Conservation (phyloP, 2,113 vertebrate genomes). For the Forbesichthys agassizii region DNA sequence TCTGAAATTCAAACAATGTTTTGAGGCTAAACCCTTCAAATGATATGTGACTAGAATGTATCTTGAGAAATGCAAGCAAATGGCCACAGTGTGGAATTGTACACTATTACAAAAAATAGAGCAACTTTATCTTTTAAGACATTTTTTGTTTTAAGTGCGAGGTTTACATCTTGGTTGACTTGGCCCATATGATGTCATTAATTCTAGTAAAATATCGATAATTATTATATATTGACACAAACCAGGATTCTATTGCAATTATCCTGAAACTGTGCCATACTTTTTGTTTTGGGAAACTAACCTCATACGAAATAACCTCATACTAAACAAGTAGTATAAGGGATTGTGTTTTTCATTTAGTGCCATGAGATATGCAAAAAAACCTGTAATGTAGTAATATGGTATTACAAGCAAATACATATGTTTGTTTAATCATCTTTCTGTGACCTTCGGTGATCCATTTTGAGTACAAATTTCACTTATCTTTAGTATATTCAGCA, state of each 20-base stretch:
- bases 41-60: conserved; percentile 24
- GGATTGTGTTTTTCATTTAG: conserved; percentile 49
- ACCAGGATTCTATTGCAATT: conserved; percentile 15
- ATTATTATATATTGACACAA: conserved; percentile 12
- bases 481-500: neutral
- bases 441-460: neutral
- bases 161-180: neutral
- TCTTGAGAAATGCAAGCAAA: neutral
- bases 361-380: conserved; percentile 68
- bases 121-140: neutral
- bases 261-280: conserved; percentile 39
- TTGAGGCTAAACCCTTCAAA: conserved; percentile 27
- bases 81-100: conserved; percentile 12
- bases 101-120: conserved; percentile 4
- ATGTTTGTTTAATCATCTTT: conserved; percentile 2
- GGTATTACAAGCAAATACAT: conserved; percentile 20
- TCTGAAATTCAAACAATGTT: conserved; percentile 7
- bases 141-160: neutral
- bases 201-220: conserved; percentile 6
- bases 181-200: conserved; percentile 24
- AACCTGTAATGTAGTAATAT: conserved; percentile 26
- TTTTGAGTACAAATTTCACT: neutral
- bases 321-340: conserved; percentile 4
- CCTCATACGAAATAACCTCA: conserved; percentile 39
- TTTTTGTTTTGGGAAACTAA: conserved; percentile 37